phyloP scores from a whole-genome alignment of 2,113 vertebrate species.

The Stomatorhinus ivindoensis region DNA sequence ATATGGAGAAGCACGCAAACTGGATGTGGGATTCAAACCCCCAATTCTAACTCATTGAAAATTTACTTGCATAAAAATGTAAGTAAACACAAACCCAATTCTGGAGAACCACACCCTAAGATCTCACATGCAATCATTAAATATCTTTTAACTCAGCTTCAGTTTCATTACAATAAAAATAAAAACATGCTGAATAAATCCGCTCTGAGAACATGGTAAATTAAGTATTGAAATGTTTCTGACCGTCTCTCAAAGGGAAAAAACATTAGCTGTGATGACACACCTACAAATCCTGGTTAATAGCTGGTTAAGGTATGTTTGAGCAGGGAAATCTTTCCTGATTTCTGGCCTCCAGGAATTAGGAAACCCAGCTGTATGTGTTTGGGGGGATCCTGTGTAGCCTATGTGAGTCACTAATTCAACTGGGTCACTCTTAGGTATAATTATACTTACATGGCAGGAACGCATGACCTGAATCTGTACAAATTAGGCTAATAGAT shows the following conservation, averaged over 20 bases:
- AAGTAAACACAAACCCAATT: neutral
- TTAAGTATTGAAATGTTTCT: neutral
- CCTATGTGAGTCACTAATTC: too few relatives aligned
- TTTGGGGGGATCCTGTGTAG: too few relatives aligned
- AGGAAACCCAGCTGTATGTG: too few relatives aligned
- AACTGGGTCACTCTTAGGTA: too few relatives aligned
- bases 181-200: neutral
- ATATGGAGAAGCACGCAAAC: neutral
- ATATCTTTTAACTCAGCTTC: neutral
- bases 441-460: neutral
- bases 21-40: neutral
- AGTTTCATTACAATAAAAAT: neutral
- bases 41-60: neutral
- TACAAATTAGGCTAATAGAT: neutral
- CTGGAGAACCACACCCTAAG: neutral
- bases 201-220: neutral
- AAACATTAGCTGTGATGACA: neutral
- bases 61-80: neutral
- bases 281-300: neutral
- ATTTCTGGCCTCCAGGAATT: too few relatives aligned
- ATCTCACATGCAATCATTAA: neutral
- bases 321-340: too few relatives aligned
- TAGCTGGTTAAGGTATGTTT: too few relatives aligned
- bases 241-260: neutral
- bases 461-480: neutral